Conservation (phyloP, 2,797 vertebrate genomes). For the Hypotaenidia okinawae region DNA sequence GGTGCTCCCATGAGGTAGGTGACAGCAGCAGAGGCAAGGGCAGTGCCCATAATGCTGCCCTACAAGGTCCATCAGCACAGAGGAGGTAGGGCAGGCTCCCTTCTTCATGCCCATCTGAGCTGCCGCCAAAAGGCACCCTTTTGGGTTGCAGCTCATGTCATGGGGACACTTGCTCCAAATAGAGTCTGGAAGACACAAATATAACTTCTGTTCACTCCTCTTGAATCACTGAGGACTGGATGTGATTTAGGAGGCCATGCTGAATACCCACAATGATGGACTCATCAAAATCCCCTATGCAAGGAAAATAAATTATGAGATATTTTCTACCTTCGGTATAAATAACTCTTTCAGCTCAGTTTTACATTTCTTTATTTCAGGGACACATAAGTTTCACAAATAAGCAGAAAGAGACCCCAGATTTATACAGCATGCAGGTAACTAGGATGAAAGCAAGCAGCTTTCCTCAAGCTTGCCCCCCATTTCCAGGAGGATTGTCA, state of each 20-base stretch:
- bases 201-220: not conserved
- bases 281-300: not conserved
- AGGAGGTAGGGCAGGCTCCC: not conserved
- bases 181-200: not conserved
- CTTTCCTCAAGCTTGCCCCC: not conserved
- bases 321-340: not conserved
- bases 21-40: not conserved
- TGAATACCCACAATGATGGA: accelerated
- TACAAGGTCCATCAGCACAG: not conserved
- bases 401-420: not conserved
- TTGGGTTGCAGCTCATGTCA: not conserved
- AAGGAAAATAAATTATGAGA: not conserved
- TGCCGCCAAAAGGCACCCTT: not conserved
- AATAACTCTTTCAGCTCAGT: not conserved
- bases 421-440: not conserved
- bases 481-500: not conserved
- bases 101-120: accelerated
- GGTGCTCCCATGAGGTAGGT: not conserved
- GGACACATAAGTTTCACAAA: not conserved
- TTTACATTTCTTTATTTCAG: not conserved
- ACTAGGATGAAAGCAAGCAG: not conserved
- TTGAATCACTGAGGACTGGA: not conserved
- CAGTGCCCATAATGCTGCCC: not conserved
- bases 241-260: not conserved
- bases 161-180: not conserved